These are phyloP conservation scores for Vidua macroura DNA, from an alignment of 2,113 vertebrate species.

Conservation along the genomic window DNA sequence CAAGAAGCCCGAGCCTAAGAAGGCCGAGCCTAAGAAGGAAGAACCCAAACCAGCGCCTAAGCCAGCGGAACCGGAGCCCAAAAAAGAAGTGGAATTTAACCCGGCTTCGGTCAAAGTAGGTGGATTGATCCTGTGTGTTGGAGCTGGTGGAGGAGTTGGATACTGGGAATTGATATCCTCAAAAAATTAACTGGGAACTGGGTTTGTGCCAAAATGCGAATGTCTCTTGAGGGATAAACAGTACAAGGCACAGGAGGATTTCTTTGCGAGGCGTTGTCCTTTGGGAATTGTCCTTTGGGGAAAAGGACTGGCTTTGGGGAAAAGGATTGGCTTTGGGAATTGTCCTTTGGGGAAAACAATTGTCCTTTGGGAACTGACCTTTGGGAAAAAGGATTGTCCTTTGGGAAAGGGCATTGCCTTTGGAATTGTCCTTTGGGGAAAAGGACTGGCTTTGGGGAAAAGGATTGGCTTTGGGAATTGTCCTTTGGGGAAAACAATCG, in stretches of 20 bases:
- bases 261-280: neutral
- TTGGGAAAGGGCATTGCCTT: neutral
- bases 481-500: neutral
- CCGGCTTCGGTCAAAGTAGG: constrained; percentile 83
- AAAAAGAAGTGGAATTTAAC: constrained; percentile 83
- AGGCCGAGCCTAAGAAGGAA: constrained; percentile 81
- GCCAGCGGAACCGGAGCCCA: constrained; percentile 66
- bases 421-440: neutral
- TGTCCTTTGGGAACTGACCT: too few species aligned
- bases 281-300: neutral
- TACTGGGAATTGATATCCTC: neutral
- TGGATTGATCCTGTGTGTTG: neutral
- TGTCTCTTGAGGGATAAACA: accelerated
- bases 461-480: neutral
- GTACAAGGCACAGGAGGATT: neutral
- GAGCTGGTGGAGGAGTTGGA: neutral
- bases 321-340: neutral
- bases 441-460: too few species aligned
- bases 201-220: accelerated
- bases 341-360: neutral
- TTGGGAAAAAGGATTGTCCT: too few species aligned
- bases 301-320: neutral
- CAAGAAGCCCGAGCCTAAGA: constrained; percentile 88
- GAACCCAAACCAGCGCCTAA: constrained; percentile 85
- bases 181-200: neutral